Evolutionary conservation across 2,888 invertebrate genomes (phyloP).

Genomic region (Melolontha melolontha): DNA sequence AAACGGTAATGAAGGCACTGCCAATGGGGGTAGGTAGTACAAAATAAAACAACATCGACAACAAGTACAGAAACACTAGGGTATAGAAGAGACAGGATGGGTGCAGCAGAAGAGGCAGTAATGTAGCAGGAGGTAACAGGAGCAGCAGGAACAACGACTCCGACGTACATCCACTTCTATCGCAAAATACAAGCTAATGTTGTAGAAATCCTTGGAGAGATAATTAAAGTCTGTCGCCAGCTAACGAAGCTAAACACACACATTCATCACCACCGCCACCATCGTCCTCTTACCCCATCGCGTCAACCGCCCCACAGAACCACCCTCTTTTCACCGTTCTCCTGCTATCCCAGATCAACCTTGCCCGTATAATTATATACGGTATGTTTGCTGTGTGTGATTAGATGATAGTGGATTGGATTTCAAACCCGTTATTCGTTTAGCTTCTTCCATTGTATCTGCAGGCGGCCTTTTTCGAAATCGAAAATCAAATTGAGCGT

Average conservation of each 20-base stretch:
- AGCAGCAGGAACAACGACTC: conserved; percentile 22
- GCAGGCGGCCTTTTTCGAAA: conserved; percentile 18
- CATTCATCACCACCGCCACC: conserved; percentile 59
- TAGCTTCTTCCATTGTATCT: conserved; percentile 49
- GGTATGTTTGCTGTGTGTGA: conserved; percentile 61
- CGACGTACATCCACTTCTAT: conserved; percentile 48
- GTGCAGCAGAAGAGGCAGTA: conserved; percentile 19
- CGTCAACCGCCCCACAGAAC: conserved; percentile 42
- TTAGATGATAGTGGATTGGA: conserved; percentile 59
- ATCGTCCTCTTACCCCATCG: conserved; percentile 43
- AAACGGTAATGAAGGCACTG: conserved; percentile 56
- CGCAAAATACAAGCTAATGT: conserved; percentile 55
- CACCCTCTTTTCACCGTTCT: conserved; percentile 47
- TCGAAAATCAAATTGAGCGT: conserved; percentile 27
- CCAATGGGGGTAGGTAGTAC: conserved; percentile 18
- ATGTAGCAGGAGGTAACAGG: conserved; percentile 6
- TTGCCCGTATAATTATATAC: conserved; percentile 61
- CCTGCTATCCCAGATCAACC: conserved; percentile 52
- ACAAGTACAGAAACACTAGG: conserved; percentile 41
- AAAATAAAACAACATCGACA: conserved; percentile 15
- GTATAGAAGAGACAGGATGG: conserved; percentile 19
- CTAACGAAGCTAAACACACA: conserved; percentile 63
- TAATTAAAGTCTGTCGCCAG: conserved; percentile 65
- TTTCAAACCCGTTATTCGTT: conserved; percentile 54
- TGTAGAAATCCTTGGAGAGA: conserved; percentile 63